Percentiles rank a stretch among this genome's conserved stretches.
Evolutionary conservation across 2,113 vertebrate species (phyloP).

Genomic region (Pangasianodon gigas): DNA sequence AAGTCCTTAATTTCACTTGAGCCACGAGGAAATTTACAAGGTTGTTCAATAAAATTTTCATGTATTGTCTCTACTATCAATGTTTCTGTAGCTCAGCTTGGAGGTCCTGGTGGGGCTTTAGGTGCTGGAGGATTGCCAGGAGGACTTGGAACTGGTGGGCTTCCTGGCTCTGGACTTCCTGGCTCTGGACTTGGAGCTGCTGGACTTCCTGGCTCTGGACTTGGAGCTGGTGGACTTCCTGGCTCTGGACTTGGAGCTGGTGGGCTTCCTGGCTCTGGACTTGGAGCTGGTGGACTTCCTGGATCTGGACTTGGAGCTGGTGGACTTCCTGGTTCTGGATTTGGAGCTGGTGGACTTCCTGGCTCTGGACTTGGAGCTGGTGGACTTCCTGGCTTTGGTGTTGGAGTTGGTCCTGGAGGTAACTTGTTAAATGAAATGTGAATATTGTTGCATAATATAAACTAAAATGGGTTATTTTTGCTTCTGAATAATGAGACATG

Average conservation of each 20-base stretch:
- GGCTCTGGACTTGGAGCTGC: constrained; percentile 17
- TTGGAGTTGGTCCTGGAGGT: constrained; percentile 44
- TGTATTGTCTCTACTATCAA: neutral
- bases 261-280: constrained; percentile 7
- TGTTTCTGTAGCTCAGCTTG: constrained; percentile 45
- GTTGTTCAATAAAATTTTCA: neutral
- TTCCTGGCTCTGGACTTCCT: constrained; percentile 38
- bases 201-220: constrained; percentile 41
- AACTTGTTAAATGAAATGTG: neutral
- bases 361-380: constrained; percentile 44
- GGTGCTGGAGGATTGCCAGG: constrained; percentile 34
- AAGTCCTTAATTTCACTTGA: neutral
- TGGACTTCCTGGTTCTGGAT: constrained; percentile 49
- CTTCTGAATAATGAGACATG: neutral
- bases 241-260: constrained; percentile 40
- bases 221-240: constrained; percentile 31
- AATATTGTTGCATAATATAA: neutral
- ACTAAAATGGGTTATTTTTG: neutral
- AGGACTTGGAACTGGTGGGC: constrained; percentile 28
- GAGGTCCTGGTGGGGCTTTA: constrained; percentile 32
- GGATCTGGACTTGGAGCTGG: constrained; percentile 42
- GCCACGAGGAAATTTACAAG: neutral
- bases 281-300: constrained; percentile 36
- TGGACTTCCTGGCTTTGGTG: constrained; percentile 12
- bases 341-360: constrained; percentile 50